Conservation (phyloP, 2,797 vertebrate genomes). For the Pristis pectinata region DNA sequence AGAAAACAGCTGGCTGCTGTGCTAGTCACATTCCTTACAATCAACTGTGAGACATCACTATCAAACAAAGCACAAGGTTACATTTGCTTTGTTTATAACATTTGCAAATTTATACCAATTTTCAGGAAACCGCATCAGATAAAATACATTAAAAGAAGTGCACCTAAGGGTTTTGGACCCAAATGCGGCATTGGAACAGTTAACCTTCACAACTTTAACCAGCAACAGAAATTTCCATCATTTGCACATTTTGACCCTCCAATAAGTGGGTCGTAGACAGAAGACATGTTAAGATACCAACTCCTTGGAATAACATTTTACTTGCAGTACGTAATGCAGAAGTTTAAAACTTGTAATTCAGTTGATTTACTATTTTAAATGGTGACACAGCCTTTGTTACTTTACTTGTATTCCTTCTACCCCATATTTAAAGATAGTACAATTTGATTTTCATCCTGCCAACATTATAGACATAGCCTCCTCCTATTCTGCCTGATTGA, state of each 20-base stretch:
- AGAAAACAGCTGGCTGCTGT: constrained; percentile 3
- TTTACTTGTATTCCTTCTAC: background rate
- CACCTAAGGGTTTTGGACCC: background rate
- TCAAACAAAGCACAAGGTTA: constrained; percentile 7
- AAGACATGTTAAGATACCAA: background rate
- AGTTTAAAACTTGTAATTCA: background rate
- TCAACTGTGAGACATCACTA: background rate
- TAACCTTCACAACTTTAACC: background rate
- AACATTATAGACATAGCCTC: background rate
- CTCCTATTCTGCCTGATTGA: background rate
- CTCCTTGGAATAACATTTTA: background rate
- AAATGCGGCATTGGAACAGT: background rate
- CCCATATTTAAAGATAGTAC: background rate
- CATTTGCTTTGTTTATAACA: background rate
- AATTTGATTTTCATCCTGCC: background rate
- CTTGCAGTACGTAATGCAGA: background rate
- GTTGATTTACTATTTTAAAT: background rate
- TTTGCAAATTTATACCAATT: background rate
- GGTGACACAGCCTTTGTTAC: background rate
- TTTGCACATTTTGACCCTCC: background rate
- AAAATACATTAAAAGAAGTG: background rate
- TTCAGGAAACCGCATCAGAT: background rate
- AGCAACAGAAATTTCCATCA: background rate
- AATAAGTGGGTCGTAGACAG: background rate
- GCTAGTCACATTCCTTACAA: background rate